Base-by-base conservation (phyloP, 2,797 vertebrate genomes). In the Tenualosa thibaudeaui region DNA sequence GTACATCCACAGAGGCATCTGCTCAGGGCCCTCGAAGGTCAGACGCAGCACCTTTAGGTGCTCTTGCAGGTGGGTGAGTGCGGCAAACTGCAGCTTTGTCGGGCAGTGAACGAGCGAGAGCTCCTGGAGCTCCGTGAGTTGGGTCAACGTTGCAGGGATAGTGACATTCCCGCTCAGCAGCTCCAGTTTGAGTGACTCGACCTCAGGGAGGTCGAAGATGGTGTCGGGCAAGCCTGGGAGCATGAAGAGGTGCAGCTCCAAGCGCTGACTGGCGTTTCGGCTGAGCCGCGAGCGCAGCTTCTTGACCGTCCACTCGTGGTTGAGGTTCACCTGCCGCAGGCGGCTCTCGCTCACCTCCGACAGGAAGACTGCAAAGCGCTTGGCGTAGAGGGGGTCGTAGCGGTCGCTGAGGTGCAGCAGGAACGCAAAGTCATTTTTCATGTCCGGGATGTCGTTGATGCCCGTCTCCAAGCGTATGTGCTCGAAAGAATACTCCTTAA, bases 361-460 rank as follows among this genome's bases (percentile, higher is more conserved):
- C 10, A 98, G 95, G 89, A 98, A 98, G 50, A 97, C 95, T 0
- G 97, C 97, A 6, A 98, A 98, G 71, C 97, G 94, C 89, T 97
- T 97, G 9, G 97, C 96, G 86, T 97, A 98, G 10, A 98, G 96
- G 0, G 96, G 93, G 54, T 98, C 97, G 0, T 98, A 98, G 83
- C 97, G 96, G 89, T 98, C 97, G 2, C 96, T 96, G 46, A 98
- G 96, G 90, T 98, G 96, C 65, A 98, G 89, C 75, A 98, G 96
- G 93, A 98, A 98, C 0, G 97, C 97, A 82, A 98, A 98, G 89
- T 98, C 97, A 0, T 98, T 98, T 84, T 95, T 97, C 19, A 98
- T 96, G 0, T 98, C 97, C 0, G 97, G 97, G 81, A 98, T 98
- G 91, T 98, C 97, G 0, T 94, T 94, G 83, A 98, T 97, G 53